Evolutionary conservation across 1,140 invertebrate genomes (phyloP).

Genomic region (Macrocentrus cingulum): DNA sequence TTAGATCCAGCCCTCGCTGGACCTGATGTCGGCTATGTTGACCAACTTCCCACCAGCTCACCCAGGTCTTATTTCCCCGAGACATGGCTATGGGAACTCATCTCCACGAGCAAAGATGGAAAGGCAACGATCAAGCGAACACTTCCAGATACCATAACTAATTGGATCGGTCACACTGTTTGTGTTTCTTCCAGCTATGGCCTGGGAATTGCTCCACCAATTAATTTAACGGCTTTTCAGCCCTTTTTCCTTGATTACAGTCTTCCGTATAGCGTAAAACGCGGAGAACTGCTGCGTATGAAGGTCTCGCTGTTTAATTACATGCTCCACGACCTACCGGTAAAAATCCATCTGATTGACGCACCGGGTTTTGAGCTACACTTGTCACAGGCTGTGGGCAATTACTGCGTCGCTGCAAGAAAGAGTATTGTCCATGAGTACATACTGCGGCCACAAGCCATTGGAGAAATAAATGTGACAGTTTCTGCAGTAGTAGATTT

Average conservation of each 20-base stretch:
- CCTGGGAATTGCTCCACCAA: slow-evolving; percentile 64
- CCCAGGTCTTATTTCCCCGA: slow-evolving; percentile 68
- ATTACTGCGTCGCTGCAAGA: slow-evolving; percentile 54
- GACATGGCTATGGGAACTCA: slow-evolving; percentile 70
- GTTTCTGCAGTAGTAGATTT: slow-evolving; percentile 62
- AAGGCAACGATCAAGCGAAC: slow-evolving; percentile 55
- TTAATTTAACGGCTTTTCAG: slow-evolving; percentile 67
- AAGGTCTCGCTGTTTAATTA: slow-evolving; percentile 77
- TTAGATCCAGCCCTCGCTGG: slow-evolving; percentile 26
- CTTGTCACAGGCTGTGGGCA: slow-evolving; percentile 30
- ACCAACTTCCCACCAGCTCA: slow-evolving; percentile 41
- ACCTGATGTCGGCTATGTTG: slow-evolving; percentile 44
- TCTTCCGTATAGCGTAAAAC: slow-evolving; percentile 71
- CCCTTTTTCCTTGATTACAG: slow-evolving; percentile 74
- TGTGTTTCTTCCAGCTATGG: slow-evolving; percentile 67
- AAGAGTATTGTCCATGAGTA: slow-evolving; percentile 59
- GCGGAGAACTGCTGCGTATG: slow-evolving; percentile 69
- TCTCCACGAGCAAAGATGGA: slow-evolving; percentile 60
- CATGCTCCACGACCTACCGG: slow-evolving; percentile 64
- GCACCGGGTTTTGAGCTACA: slow-evolving; percentile 56
- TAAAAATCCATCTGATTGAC: slow-evolving; percentile 58
- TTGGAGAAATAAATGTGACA: slow-evolving; percentile 65
- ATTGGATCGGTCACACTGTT: slow-evolving; percentile 71
- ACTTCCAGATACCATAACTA: slow-evolving; percentile 74
- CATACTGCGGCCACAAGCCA: slow-evolving; percentile 54